These are phyloP conservation scores for Tipula vernalis DNA, from an alignment of 2,888 invertebrate species.

Conservation along the genomic window DNA sequence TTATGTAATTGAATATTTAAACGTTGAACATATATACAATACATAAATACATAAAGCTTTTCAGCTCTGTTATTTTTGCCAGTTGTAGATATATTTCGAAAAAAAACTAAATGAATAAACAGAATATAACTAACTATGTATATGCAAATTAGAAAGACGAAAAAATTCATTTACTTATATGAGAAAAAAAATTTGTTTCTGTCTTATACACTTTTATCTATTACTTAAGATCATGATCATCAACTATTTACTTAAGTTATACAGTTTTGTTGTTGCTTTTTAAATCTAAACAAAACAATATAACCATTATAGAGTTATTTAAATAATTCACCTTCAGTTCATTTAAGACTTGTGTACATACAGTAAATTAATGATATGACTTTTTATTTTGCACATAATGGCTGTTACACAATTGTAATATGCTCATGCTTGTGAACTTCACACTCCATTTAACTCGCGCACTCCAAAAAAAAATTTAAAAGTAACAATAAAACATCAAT, in stretches of 20 bases:
- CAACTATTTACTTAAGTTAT: background rate
- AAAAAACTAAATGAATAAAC: background rate
- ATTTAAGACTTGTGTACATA: background rate
- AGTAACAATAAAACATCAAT: background rate
- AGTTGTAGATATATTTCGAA: background rate
- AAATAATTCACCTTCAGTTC: background rate
- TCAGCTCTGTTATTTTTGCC: background rate
- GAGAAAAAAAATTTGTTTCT: background rate
- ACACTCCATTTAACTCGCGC: background rate
- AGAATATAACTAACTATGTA: background rate
- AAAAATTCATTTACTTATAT: background rate
- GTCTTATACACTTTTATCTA: background rate
- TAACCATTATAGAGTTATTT: background rate
- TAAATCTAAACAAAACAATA: background rate
- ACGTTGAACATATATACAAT: background rate
- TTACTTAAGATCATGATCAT: constrained; percentile 4
- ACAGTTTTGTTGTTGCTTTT: background rate
- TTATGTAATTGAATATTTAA: constrained; percentile 4
- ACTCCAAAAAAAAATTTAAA: background rate
- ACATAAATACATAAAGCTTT: background rate
- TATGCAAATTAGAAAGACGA: background rate
- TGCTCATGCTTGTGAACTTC: background rate
- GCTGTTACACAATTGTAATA: background rate
- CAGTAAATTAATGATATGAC: background rate
- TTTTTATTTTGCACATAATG: background rate